Evolutionary conservation across 1,140 invertebrate species (phyloP).

Genomic region (Pissodes strobi): DNA sequence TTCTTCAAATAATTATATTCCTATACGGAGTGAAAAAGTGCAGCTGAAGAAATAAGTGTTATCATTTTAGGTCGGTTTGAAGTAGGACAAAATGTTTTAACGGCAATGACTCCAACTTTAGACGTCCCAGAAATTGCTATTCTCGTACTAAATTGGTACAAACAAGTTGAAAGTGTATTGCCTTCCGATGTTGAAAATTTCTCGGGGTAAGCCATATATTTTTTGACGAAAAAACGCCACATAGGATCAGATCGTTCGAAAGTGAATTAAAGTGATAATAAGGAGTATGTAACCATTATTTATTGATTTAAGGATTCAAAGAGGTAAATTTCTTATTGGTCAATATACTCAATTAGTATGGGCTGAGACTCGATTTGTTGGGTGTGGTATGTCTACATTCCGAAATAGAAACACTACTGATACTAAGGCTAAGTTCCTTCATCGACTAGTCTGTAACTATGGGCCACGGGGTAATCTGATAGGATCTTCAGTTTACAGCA

Average conservation of each 20-base stretch:
- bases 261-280: too few relatives aligned
- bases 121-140: conserved; percentile 28
- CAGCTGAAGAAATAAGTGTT: too few relatives aligned
- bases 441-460: conserved; percentile 59
- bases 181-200: conserved; percentile 32
- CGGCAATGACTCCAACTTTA: conserved; percentile 6
- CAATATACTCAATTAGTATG: conserved; percentile 63
- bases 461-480: conserved; percentile 54
- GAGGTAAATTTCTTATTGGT: conserved; percentile 42
- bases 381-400: conserved; percentile 59
- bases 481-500: conserved; percentile 54
- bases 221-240: too few relatives aligned
- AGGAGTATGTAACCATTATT: too few relatives aligned
- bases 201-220: too few relatives aligned
- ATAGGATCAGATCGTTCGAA: too few relatives aligned
- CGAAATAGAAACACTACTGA: conserved; percentile 51
- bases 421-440: conserved; percentile 25
- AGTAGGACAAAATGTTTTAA: conserved; percentile 35
- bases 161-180: conserved; percentile 31
- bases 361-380: conserved; percentile 60
- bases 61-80: conserved; percentile 33
- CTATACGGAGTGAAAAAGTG: too few relatives aligned
- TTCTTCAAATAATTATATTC: too few relatives aligned
- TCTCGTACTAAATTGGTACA: conserved; percentile 36
- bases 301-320: conserved; percentile 23